A percentile compares a stretch with the other conserved stretches of the same genome.
Evolutionary conservation across 2,888 invertebrate genomes (phyloP).

Genomic region (Eupsilia transversa): DNA sequence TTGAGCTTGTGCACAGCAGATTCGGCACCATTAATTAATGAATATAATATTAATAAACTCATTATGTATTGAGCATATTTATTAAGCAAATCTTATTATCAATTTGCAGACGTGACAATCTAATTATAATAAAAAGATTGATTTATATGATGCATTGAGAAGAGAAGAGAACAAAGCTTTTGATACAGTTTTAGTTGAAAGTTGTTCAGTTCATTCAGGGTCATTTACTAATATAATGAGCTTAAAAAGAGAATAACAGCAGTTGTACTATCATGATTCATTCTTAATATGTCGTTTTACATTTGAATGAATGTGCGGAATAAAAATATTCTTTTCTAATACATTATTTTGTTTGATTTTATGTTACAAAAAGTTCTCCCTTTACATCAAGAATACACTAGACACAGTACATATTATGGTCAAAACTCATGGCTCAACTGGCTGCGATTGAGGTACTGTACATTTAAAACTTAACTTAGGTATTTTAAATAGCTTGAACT

Average conservation of each 20-base stretch:
- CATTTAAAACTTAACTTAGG: too few species aligned
- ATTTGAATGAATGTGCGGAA: conserved; percentile 37
- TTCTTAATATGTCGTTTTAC: conserved; percentile 31
- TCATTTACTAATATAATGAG: conserved; percentile 36
- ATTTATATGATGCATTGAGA: conserved; percentile 12
- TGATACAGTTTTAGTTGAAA: conserved; percentile 8
- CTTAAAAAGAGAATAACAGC: conserved; percentile 38
- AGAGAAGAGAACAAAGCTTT: conserved; percentile 29
- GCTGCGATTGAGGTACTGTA: too few species aligned
- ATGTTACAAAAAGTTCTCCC: neutral
- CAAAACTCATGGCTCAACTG: neutral
- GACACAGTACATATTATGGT: neutral
- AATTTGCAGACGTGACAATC: conserved; percentile 53
- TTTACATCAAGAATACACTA: neutral
- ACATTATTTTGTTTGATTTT: conserved; percentile 37
- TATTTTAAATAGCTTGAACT: too few species aligned
- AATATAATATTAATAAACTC: neutral
- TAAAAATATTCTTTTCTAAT: conserved; percentile 58
- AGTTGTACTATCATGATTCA: conserved; percentile 1
- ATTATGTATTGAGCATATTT: conserved; percentile 14
- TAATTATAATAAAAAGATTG: conserved; percentile 27
- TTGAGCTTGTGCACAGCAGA: neutral
- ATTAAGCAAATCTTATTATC: conserved; percentile 23
- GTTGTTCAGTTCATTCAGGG: conserved; percentile 10
- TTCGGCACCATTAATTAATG: neutral